phyloP scores from a whole-genome alignment of 2,797 vertebrate genomes.

The Balearica regulorum region DNA sequence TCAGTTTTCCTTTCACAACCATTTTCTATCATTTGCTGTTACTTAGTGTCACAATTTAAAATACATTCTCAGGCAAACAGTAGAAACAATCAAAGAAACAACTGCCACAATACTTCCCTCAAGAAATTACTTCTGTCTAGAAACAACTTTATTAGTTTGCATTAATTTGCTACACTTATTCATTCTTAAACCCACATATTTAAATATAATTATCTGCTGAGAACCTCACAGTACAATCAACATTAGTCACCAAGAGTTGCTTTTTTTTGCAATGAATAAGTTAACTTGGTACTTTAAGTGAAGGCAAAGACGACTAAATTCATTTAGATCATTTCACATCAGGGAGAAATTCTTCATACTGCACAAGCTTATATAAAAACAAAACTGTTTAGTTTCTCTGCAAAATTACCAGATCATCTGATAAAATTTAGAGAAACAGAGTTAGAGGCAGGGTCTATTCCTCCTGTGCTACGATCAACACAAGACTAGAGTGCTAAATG shows the following conservation, averaged over 20 bases:
- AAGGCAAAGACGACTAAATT: not conserved
- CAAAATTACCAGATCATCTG: not conserved
- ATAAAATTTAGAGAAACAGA: not conserved
- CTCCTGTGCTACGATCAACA: not conserved
- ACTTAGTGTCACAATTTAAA: slow-evolving; percentile 11
- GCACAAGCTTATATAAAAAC: not conserved
- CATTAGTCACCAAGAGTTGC: not conserved
- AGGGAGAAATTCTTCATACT: not conserved
- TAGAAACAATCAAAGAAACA: slow-evolving; percentile 28
- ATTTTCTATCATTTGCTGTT: slow-evolving; percentile 15
- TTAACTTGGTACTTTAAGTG: not conserved
- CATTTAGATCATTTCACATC: not conserved
- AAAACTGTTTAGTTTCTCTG: not conserved
- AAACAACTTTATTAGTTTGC: slow-evolving; percentile 40
- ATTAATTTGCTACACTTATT: slow-evolving; percentile 37
- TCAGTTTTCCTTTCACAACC: not conserved
- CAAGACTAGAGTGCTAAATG: not conserved
- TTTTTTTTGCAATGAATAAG: not conserved
- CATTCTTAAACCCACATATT: slow-evolving; percentile 9
- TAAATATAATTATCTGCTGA: slow-evolving; percentile 17
- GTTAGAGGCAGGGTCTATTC: not conserved
- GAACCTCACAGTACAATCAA: not conserved
- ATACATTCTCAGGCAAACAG: not conserved
- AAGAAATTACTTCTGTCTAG: not conserved
- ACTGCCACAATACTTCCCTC: not conserved